Evolutionary conservation across 2,113 vertebrate species (phyloP).

Genomic region (Tor tambroides): DNA sequence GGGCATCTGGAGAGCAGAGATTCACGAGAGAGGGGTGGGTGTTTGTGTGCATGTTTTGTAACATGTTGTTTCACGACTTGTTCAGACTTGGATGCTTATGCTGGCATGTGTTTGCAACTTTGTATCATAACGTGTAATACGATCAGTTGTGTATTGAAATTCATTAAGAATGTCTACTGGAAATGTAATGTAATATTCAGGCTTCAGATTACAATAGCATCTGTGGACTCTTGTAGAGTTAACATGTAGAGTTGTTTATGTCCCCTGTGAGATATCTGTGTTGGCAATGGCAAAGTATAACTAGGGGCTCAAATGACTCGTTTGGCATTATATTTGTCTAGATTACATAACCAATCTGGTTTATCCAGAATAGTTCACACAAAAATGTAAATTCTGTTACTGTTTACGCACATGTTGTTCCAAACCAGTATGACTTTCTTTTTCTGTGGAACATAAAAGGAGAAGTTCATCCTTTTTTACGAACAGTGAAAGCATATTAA

Average conservation of each 20-base stretch:
- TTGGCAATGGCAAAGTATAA: neutral
- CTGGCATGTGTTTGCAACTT: neutral
- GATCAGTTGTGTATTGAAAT: neutral
- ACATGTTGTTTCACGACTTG: neutral
- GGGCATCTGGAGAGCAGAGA: slow-evolving; percentile 12
- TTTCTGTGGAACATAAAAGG: neutral
- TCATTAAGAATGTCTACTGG: slow-evolving; percentile 10
- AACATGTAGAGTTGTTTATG: neutral
- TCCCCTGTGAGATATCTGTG: neutral
- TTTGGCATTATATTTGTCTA: neutral
- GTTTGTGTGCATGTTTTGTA: neutral
- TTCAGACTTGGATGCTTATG: neutral
- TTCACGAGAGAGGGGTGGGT: neutral
- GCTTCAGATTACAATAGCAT: neutral
- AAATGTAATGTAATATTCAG: slow-evolving; percentile 22
- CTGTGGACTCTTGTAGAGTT: slow-evolving; percentile 8
- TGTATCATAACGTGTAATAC: slow-evolving; percentile 7
- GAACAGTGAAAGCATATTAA: neutral
- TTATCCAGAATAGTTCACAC: neutral
- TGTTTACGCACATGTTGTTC: neutral
- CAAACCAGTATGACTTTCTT: neutral
- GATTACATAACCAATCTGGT: slow-evolving; percentile 40
- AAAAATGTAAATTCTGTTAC: neutral
- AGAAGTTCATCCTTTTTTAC: neutral
- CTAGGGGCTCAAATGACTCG: neutral